Conservation (phyloP, 37 sponge, comb jelly and placozoan genomes). For the Eunapius fragilis region DNA sequence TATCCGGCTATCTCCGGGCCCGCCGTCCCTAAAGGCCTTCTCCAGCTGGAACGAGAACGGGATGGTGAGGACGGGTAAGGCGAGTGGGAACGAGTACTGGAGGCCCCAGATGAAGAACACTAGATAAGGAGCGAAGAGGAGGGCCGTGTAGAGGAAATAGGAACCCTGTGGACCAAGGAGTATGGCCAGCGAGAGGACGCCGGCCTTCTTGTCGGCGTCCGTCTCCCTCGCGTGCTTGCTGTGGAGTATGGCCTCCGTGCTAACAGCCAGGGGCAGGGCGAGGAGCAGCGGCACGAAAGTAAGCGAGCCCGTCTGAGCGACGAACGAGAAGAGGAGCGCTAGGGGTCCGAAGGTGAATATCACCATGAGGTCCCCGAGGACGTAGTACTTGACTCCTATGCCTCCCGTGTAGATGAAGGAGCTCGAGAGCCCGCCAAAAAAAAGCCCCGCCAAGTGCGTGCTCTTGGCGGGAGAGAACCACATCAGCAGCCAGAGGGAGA, state of each 20-base stretch:
- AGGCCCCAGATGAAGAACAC: conserved; percentile 58
- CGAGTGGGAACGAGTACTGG: conserved; percentile 56
- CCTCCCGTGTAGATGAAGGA: conserved; percentile 92
- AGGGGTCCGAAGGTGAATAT: conserved; percentile 86
- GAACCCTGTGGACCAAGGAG: conserved; percentile 74
- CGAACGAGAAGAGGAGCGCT: conserved; percentile 77
- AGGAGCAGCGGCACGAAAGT: conserved; percentile 53
- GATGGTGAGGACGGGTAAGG: conserved; percentile 68
- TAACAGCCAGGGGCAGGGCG: conserved; percentile 77
- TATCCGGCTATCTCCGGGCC: conserved; percentile 4
- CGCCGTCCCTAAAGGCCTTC: conserved; percentile 58
- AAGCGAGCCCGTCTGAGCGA: conserved; percentile 62
- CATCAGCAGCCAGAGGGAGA: conserved; percentile 53
- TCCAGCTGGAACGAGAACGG: conserved; percentile 68
- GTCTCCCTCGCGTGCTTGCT: conserved; percentile 78
- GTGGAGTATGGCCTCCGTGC: conserved; percentile 84
- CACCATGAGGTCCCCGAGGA: conserved; percentile 80
- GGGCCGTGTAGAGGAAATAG: conserved; percentile 71
- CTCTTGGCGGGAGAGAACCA: conserved; percentile 62
- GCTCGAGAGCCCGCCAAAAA: conserved; percentile 88
- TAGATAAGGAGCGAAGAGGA: conserved; percentile 82
- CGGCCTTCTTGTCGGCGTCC: conserved; percentile 46
- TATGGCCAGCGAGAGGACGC: conserved; percentile 66
- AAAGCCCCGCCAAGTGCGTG: conserved; percentile 61
- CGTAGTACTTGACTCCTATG: conserved; percentile 84